Base-by-base conservation (phyloP, 2,113 vertebrate species). In the Hippocampus zosterae region DNA sequence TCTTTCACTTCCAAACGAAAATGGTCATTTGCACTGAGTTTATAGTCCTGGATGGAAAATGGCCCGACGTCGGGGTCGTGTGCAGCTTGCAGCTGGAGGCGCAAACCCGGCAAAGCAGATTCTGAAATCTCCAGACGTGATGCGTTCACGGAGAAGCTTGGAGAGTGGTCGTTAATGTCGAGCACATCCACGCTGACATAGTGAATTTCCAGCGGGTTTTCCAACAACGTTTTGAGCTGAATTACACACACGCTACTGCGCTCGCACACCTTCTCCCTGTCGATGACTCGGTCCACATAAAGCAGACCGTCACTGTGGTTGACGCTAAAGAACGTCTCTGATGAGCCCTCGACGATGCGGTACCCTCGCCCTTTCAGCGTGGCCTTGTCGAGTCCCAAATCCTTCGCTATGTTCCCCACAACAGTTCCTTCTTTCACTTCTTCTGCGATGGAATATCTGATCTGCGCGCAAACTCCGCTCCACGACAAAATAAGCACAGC, bases 141-240 rank as follows among this genome's bases (percentile, higher is more conserved):
- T 76, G 52, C 61, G 67, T 1, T 85, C 85, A 0, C 0, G 82
- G 66, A 18, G 27, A 95, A 94, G 29, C n/a, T 4, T 0, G 91
- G 94, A 0, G 88, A 70, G 33, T 94, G 91, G 60, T 95, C 93
- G 33, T 95, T 95, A 46, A 94, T 78, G 63, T 95, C 94, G 21
- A 81, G 72, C 29, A 95, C 72, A 18, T 93, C 92, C 37, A 94
- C 87, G 8, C 70, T 80, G 5, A 94, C 89, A 1, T 94, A 92
- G 63, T 94, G 93, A 0, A 95, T 85, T 69, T 94, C 92, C 33
- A 95, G 81, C 8, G 94, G 94, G 16, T 90, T 85, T 33, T 91
- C 88, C 5, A 93, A 18, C 1, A 93, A 79, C 0, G 86, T 85
- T 74, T 91, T 86, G 4, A 88, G 37, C 25, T 86, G 88, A 3